Evolutionary conservation across 2,113 vertebrate species (phyloP), one percentile per base, ranked within the genome.

Genomic region (Psilopsiagon aymara): DNA sequence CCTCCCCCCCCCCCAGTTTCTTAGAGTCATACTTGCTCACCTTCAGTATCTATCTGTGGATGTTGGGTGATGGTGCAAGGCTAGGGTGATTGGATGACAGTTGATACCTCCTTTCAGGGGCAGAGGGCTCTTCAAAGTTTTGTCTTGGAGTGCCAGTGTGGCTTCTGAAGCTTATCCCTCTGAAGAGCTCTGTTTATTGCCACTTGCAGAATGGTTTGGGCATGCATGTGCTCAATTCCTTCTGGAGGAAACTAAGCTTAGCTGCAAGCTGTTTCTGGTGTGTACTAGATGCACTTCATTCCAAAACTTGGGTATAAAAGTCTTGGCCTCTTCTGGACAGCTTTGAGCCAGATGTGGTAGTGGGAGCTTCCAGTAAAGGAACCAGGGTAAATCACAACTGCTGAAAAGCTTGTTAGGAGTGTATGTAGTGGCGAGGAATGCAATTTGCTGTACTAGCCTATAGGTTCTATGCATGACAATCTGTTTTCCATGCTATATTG

Each of bases 291-390:
- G 15, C 66, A 37, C 44, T 62, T 15, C 2, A 1, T 74, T 74
- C 60, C 3, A 1, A 35, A 57, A 35, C 0, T 0, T n/a, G 55
- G 37, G 37, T 0, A 0, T 35, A 12, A 28, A 25, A 62, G 29
- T 44, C 60, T 74, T 10, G 0, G 53, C 18, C 37, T 57, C 49
- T 39, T 31, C 10, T 74, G 85, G 55, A 23, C 28, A 19, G 27
- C 51, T 44, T 27, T 57, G 90, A 57, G 88, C 35, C 17, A 2
- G 3, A 0, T 33, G 68, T 51, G 73, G 35, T 15, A 25, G 27
- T 0, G 1, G 35, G 44, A 64, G 3, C 44, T 64, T 69, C 17
- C 47, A 9, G 33, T 9, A 31, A 51, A 47, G 53, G 53, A 35
- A 17, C 16, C 52, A 6, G 24, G 25, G 14, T 37, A 31, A 20